These are phyloP conservation scores for Nibea coibor DNA, from an alignment of 2,113 vertebrate genomes.

Conservation along the genomic window DNA sequence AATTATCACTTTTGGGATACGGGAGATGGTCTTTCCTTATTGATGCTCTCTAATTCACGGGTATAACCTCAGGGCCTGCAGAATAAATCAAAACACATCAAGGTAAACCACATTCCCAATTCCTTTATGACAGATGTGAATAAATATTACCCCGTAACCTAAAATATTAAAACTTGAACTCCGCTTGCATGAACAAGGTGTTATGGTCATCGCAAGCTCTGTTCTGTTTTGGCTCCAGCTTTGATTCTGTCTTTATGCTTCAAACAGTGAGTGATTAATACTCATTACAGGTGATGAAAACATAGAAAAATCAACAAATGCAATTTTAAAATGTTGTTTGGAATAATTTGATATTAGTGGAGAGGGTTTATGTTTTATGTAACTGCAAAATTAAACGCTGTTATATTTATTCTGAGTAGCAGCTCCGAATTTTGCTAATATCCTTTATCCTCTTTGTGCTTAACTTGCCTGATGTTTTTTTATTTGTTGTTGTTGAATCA, in stretches of 20 bases:
- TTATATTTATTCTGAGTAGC: background rate
- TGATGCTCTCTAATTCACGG: slow-evolving; percentile 78
- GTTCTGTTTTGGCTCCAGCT: slow-evolving; percentile 39
- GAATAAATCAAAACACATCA: slow-evolving; percentile 83
- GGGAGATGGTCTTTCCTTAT: slow-evolving; percentile 81
- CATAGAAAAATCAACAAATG: slow-evolving; percentile 2
- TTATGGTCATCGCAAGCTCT: slow-evolving; percentile 24
- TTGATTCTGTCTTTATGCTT: slow-evolving; percentile 52
- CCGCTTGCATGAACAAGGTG: slow-evolving; percentile 33
- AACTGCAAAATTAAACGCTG: background rate
- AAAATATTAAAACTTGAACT: slow-evolving; percentile 70
- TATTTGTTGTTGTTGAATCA: slow-evolving; percentile 13
- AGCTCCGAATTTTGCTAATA: background rate
- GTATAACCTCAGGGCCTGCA: slow-evolving; percentile 73
- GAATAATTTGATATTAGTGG: slow-evolving; percentile 17
- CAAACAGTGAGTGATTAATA: slow-evolving; percentile 31
- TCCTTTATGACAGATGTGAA: slow-evolving; percentile 74
- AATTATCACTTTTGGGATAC: slow-evolving; percentile 87
- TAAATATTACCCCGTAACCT: slow-evolving; percentile 65
- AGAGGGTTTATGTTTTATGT: slow-evolving; percentile 12
- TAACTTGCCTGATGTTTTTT: background rate
- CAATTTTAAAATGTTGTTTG: slow-evolving; percentile 7
- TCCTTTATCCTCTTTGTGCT: background rate
- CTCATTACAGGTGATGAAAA: slow-evolving; percentile 38
- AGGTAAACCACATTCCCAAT: slow-evolving; percentile 74